These are phyloP conservation scores for Siniperca obscura DNA, from an alignment of 2,797 vertebrate genomes.

Conservation along the genomic window DNA sequence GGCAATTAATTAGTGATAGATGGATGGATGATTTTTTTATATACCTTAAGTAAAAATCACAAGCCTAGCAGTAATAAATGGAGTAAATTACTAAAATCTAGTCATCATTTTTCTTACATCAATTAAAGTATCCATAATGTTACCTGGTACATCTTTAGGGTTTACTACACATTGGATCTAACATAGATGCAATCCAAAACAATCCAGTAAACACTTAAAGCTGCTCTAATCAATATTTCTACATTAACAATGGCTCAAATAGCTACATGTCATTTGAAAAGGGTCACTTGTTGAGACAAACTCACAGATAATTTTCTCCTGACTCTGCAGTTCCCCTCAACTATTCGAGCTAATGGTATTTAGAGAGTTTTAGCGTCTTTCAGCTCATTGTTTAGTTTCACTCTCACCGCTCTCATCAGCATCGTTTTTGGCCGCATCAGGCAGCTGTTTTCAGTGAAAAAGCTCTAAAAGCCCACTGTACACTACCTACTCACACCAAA, in stretches of 20 bases:
- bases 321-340: no score
- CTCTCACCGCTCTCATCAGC: no score
- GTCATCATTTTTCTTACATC: neutral
- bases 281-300: no score
- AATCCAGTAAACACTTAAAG: neutral
- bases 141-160: neutral
- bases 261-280: neutral
- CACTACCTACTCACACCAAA: no score
- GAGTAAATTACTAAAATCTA: neutral
- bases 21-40: neutral
- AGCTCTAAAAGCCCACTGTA: no score
- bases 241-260: neutral
- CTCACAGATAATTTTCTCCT: neutral
- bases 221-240: constrained; percentile 7
- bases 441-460: neutral
- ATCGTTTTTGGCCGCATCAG: no score
- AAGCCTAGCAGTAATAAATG: neutral
- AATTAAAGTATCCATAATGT: neutral
- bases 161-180: no score
- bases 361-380: neutral
- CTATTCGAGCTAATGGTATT: no score
- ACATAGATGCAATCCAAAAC: no score
- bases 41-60: neutral
- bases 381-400: neutral
- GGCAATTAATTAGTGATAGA: neutral